These are phyloP conservation scores for Fissipunctia ypsillon DNA, from an alignment of 2,888 invertebrate species.

Conservation along the genomic window DNA sequence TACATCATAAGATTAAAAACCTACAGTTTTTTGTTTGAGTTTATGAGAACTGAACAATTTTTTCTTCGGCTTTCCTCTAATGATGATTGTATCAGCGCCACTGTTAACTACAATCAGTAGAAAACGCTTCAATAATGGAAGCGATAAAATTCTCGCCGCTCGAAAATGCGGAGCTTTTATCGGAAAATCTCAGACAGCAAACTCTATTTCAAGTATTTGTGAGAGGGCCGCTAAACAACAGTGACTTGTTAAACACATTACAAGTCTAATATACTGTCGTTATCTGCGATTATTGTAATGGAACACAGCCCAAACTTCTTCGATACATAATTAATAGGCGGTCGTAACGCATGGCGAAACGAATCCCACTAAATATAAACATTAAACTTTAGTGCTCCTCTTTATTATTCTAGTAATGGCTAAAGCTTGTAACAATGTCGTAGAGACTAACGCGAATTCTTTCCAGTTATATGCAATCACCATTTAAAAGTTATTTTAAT, in stretches of 20 bases:
- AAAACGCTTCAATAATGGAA: conserved; percentile 56
- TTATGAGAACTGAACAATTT: no score
- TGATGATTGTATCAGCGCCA: no score
- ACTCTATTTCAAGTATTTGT: conserved; percentile 60
- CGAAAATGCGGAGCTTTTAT: conserved; percentile 57
- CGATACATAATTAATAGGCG: conserved; percentile 60
- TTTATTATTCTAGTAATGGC: conserved; percentile 86
- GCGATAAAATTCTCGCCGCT: conserved; percentile 53
- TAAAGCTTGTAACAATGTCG: conserved; percentile 86
- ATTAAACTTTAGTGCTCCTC: conserved; percentile 84
- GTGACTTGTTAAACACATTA: conserved; percentile 53
- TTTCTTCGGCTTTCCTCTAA: no score
- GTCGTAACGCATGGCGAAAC: conserved; percentile 56
- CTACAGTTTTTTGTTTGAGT: no score
- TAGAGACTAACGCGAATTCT: conserved; percentile 74
- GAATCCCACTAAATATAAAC: conserved; percentile 80
- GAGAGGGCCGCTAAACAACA: conserved; percentile 44
- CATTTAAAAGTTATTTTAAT: conserved; percentile 79
- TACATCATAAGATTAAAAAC: no score
- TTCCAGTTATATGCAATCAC: conserved; percentile 75
- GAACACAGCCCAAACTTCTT: conserved; percentile 59
- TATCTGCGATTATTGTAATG: conserved; percentile 64
- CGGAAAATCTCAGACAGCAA: conserved; percentile 52
- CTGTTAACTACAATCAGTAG: conserved; percentile 39
- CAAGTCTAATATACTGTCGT: conserved; percentile 48